Evolutionary conservation across 1,140 invertebrate genomes (phyloP).

Genomic region (Octopus sinensis): DNA sequence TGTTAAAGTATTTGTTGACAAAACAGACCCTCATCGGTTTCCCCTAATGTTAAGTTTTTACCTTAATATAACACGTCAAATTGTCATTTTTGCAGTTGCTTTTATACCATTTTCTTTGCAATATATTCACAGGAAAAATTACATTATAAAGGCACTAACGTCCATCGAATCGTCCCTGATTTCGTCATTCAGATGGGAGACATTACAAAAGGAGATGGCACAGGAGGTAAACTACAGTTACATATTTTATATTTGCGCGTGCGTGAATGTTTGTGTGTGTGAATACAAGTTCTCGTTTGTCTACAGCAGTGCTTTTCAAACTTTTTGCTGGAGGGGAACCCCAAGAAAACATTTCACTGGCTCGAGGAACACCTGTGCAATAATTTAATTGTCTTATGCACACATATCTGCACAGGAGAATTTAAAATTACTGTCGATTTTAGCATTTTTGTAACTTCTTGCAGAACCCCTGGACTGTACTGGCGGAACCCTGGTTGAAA

Average conservation of each 20-base stretch:
- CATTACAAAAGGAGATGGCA: slow-evolving; percentile 53
- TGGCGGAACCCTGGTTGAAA: too few species aligned
- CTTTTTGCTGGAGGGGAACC: too few species aligned
- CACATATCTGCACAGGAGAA: too few species aligned
- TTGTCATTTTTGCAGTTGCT: background rate
- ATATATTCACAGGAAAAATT: slow-evolving; percentile 26
- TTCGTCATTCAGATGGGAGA: slow-evolving; percentile 56
- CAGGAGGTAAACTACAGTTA: slow-evolving; percentile 37
- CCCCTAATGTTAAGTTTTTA: too few species aligned
- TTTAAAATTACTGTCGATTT: too few species aligned
- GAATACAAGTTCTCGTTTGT: slow-evolving; percentile 11
- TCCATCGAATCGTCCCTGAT: slow-evolving; percentile 54
- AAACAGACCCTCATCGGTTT: too few species aligned
- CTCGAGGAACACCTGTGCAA: too few species aligned
- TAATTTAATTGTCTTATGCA: too few species aligned
- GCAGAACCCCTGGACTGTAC: too few species aligned
- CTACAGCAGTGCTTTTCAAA: background rate
- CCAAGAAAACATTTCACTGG: too few species aligned
- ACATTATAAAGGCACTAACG: slow-evolving; percentile 27
- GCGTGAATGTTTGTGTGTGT: slow-evolving; percentile 16
- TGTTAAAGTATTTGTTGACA: too few species aligned
- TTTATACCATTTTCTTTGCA: background rate
- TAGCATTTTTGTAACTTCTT: too few species aligned
- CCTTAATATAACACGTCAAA: background rate
- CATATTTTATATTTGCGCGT: slow-evolving; percentile 16